phyloP scores from a whole-genome alignment of 2,888 invertebrate species.

The Hyppa rectilinea region DNA sequence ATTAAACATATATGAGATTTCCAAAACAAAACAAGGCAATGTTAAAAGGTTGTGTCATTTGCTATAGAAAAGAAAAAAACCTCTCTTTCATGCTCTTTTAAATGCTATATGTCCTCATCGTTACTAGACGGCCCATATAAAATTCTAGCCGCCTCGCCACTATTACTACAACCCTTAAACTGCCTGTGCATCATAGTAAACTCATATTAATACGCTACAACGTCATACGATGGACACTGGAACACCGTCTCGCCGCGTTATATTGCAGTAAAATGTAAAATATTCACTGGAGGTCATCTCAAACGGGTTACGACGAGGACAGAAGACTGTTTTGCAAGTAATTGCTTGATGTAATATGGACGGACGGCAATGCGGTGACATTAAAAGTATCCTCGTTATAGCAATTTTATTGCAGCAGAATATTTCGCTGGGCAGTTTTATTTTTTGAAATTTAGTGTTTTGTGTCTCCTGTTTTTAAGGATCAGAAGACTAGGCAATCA shows the following conservation, averaged over 20 bases:
- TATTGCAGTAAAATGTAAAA: constrained; percentile 74
- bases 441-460: constrained; percentile 27
- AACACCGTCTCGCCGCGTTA: constrained; percentile 66
- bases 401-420: constrained; percentile 47
- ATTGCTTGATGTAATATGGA: constrained; percentile 67
- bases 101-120: neutral
- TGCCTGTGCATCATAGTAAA: constrained; percentile 45
- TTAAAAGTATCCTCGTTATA: constrained; percentile 57
- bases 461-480: neutral
- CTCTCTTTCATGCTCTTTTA: too few species aligned
- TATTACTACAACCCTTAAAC: constrained; percentile 30
- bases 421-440: constrained; percentile 39
- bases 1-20: neutral
- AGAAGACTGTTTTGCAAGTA: constrained; percentile 66
- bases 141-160: constrained; percentile 7
- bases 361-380: constrained; percentile 49
- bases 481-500: neutral
- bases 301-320: constrained; percentile 66
- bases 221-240: constrained; percentile 56
- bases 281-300: constrained; percentile 76
- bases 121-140: constrained; percentile 2
- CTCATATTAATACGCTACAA: constrained; percentile 40
- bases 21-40: neutral
- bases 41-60: neutral
- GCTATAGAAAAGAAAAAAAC: neutral